Percentiles rank a stretch among this genome's conserved stretches.
Conservation (phyloP, 1,140 invertebrate species). For the Pseudomyrmex gracilis region DNA sequence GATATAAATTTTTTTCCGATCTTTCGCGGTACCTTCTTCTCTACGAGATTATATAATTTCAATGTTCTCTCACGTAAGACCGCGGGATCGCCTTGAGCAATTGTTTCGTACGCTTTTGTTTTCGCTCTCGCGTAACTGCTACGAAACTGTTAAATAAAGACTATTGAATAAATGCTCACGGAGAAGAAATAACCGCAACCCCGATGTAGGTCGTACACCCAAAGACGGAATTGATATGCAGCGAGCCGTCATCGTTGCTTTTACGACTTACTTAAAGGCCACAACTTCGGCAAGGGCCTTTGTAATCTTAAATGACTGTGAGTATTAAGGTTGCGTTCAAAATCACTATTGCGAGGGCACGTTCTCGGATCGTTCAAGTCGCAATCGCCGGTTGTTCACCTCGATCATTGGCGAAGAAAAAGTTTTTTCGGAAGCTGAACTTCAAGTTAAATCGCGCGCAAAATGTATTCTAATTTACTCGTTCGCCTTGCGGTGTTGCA, state of each 20-base stretch:
- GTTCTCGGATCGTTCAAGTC: not conserved
- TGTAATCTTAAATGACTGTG: constrained; percentile 42
- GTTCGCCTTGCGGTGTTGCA: not conserved
- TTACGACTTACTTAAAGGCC: constrained; percentile 66
- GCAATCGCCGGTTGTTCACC: not conserved
- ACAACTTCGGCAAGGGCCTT: constrained; percentile 69
- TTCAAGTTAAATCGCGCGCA: not conserved
- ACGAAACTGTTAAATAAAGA: not conserved
- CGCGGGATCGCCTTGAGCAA: constrained; percentile 17
- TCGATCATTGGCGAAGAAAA: not conserved
- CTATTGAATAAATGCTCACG: not conserved
- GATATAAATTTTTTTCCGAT: not conserved
- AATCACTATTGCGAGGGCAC: constrained; percentile 52
- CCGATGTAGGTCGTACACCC: not conserved
- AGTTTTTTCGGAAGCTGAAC: not conserved
- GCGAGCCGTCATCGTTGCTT: constrained; percentile 37
- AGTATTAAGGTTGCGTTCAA: constrained; percentile 65
- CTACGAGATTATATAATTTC: constrained; percentile 40
- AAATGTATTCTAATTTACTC: constrained; percentile 3
- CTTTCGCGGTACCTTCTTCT: constrained; percentile 28
- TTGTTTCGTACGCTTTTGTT: not conserved
- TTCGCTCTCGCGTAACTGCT: not conserved
- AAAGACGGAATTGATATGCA: constrained; percentile 58
- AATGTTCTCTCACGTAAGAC: constrained; percentile 2
- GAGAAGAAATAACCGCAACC: constrained; percentile 9